These are phyloP conservation scores for Aethes cnicana DNA, from an alignment of 2,888 invertebrate genomes.

Conservation along the genomic window DNA sequence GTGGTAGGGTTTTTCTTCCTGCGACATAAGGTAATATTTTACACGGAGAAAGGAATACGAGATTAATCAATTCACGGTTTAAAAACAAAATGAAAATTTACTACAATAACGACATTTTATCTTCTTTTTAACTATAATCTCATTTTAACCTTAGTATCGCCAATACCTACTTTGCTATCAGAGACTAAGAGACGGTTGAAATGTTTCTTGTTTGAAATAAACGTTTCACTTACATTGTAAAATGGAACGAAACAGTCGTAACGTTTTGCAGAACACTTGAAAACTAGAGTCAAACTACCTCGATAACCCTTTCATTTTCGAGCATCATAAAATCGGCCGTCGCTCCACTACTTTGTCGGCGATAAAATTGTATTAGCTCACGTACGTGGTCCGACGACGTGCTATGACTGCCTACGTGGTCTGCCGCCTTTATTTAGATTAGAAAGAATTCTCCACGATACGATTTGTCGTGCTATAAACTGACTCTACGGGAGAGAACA, in stretches of 20 bases:
- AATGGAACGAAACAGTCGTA: background rate
- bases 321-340: conserved; percentile 21
- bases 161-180: no score
- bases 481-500: background rate
- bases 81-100: no score
- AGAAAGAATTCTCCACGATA: background rate
- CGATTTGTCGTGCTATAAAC: background rate
- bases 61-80: no score
- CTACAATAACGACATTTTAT: no score
- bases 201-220: background rate
- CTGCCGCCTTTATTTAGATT: conserved; percentile 11
- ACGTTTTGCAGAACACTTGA: background rate
- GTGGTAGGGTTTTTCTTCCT: no score
- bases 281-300: background rate
- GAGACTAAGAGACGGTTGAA: background rate
- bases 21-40: no score
- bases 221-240: background rate
- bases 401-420: conserved; percentile 18
- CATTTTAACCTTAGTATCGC: no score
- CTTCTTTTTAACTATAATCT: no score
- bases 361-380: conserved; percentile 31
- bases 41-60: no score
- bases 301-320: conserved; percentile 4
- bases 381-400: conserved; percentile 23
- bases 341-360: conserved; percentile 28